Conservation (phyloP, 2,888 invertebrate species). For the Ochropleura leucogaster region DNA sequence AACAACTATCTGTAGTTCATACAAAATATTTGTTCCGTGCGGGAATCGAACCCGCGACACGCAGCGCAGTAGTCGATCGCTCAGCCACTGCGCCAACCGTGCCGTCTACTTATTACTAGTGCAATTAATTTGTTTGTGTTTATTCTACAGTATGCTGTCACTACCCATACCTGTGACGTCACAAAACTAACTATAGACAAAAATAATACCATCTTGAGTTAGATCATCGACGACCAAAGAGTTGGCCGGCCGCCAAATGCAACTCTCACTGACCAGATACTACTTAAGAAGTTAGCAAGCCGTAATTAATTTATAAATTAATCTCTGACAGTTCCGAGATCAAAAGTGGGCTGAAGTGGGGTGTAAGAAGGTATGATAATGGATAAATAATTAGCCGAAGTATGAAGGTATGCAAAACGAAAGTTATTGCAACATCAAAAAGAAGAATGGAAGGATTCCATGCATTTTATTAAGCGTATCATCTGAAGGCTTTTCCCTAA, state of each 20-base stretch:
- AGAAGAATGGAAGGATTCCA: not conserved
- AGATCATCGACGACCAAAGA: conserved; percentile 55
- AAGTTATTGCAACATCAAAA: not conserved
- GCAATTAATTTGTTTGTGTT: not conserved
- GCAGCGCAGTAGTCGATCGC: no score
- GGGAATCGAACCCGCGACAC: no score
- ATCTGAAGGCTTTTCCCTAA: no score
- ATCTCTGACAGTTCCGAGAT: conserved; percentile 46
- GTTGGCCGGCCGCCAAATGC: conserved; percentile 53
- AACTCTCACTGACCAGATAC: conserved; percentile 38
- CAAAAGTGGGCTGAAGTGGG: conserved; percentile 47
- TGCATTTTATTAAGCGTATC: not conserved
- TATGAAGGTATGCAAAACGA: not conserved
- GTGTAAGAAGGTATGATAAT: not conserved
- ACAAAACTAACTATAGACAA: conserved; percentile 18
- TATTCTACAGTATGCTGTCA: not conserved
- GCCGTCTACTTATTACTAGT: not conserved
- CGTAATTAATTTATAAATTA: conserved; percentile 47
- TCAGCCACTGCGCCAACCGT: no score
- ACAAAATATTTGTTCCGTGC: no score
- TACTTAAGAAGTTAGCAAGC: conserved; percentile 49
- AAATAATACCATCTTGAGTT: conserved; percentile 41
- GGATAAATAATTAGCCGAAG: not conserved
- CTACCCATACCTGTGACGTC: conserved; percentile 19
- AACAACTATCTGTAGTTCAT: no score